Evolutionary conservation across 2,888 invertebrate species (phyloP).

Genomic region (Diarsia dahlii): DNA sequence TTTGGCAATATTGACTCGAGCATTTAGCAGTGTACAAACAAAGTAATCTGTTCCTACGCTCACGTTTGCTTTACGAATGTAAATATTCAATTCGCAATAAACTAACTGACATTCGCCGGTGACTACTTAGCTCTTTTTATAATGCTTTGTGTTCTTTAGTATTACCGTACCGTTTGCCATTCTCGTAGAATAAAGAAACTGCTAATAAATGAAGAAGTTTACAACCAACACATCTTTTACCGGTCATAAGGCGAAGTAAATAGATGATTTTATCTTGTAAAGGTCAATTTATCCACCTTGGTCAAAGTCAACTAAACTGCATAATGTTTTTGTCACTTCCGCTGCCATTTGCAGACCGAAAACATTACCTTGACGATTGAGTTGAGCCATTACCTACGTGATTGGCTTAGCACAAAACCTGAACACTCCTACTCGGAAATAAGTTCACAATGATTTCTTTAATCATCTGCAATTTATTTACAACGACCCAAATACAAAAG

Average conservation of each 20-base stretch:
- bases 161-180: conserved; percentile 43
- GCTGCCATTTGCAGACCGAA: conserved; percentile 74
- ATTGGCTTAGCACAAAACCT: conserved; percentile 63
- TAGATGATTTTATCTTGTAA: conserved; percentile 69
- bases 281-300: conserved; percentile 74
- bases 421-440: conserved; percentile 75
- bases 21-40: conserved; percentile 71
- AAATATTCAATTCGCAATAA: conserved; percentile 79
- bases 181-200: conserved; percentile 25
- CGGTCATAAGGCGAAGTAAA: conserved; percentile 66
- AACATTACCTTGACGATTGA: conserved; percentile 73
- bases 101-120: conserved; percentile 69
- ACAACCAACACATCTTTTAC: conserved; percentile 40
- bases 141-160: conserved; percentile 63
- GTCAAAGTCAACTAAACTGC: conserved; percentile 72
- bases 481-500: conserved; percentile 73
- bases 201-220: conserved; percentile 26
- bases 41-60: conserved; percentile 67
- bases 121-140: conserved; percentile 75
- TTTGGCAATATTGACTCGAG: conserved; percentile 73
- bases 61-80: conserved; percentile 70
- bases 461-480: conserved; percentile 73
- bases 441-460: conserved; percentile 72
- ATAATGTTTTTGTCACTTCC: conserved; percentile 77
- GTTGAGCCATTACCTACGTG: conserved; percentile 67